phyloP scores from a whole-genome alignment of 2,797 vertebrate genomes.

The Poeciliopsis infans region DNA sequence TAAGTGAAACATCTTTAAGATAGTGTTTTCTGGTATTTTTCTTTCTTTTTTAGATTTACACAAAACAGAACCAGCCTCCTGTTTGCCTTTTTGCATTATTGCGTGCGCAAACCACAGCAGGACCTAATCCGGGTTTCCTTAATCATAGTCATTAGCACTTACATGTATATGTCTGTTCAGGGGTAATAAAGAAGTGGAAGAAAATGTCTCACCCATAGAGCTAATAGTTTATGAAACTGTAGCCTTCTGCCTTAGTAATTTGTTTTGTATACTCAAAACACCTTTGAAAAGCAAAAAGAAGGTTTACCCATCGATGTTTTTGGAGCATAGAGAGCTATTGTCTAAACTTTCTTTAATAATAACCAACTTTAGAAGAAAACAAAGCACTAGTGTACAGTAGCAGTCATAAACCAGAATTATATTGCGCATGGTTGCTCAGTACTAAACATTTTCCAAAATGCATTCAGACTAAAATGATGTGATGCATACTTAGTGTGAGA shows the following conservation, averaged over 20 bases:
- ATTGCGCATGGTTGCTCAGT: neutral
- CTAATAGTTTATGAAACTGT: constrained; percentile 71
- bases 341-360: neutral
- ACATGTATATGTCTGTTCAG: constrained; percentile 54
- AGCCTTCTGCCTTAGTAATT: constrained; percentile 53
- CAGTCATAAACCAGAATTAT: neutral
- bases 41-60: constrained; percentile 54
- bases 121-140: constrained; percentile 68
- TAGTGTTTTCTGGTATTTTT: constrained; percentile 57
- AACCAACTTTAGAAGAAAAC: neutral
- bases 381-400: neutral
- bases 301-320: neutral
- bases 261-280: constrained; percentile 46
- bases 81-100: constrained; percentile 17
- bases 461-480: neutral
- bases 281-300: neutral
- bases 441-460: neutral
- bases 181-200: constrained; percentile 31
- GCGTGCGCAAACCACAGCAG: constrained; percentile 63
- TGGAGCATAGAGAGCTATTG: neutral
- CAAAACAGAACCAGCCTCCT: constrained; percentile 57
- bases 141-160: constrained; percentile 77
- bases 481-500: neutral
- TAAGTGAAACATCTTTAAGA: constrained; percentile 56
- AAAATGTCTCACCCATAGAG: constrained; percentile 60